Conservation (phyloP, 30 jellyfish, hydroid and myxozoan species). For the Rhopilema esculentum region DNA sequence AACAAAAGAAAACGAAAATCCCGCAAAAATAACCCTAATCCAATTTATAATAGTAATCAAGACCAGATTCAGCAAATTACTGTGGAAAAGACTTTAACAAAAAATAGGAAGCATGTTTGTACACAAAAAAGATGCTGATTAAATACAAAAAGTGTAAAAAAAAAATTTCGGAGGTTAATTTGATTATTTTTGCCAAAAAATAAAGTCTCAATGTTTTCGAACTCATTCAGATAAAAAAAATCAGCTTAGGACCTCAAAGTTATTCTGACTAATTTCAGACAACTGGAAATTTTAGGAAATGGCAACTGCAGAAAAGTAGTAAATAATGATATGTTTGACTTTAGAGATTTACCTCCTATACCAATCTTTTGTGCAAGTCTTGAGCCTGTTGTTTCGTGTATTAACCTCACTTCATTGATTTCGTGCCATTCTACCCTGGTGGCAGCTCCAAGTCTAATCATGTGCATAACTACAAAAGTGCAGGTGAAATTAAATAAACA, state of each 20-base stretch:
- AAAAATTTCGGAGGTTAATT: too few species aligned
- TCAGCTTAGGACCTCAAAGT: too few species aligned
- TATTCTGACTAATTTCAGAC: background rate
- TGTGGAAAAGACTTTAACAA: background rate
- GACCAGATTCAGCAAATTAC: background rate
- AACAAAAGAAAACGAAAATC: background rate
- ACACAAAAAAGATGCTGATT: too few species aligned
- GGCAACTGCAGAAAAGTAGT: background rate
- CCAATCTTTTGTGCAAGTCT: conserved; percentile 93
- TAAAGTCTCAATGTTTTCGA: too few species aligned
- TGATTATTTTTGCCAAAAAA: too few species aligned
- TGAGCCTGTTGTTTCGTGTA: conserved; percentile 90
- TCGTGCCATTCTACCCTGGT: conserved; percentile 94
- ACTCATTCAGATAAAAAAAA: too few species aligned
- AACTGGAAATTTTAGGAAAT: background rate
- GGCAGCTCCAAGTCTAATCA: conserved; percentile 61
- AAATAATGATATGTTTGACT: background rate
- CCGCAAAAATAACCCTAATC: background rate
- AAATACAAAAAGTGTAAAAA: too few species aligned
- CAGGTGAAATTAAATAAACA: conserved; percentile 1
- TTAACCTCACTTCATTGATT: conserved; percentile 68
- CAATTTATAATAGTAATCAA: background rate
- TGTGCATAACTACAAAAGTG: conserved; percentile 74
- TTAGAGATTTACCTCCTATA: conserved; percentile 62
- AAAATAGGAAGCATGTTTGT: too few species aligned